Evolutionary conservation across 2,888 invertebrate genomes (phyloP).

Genomic region (Synergus gifuensis): DNA sequence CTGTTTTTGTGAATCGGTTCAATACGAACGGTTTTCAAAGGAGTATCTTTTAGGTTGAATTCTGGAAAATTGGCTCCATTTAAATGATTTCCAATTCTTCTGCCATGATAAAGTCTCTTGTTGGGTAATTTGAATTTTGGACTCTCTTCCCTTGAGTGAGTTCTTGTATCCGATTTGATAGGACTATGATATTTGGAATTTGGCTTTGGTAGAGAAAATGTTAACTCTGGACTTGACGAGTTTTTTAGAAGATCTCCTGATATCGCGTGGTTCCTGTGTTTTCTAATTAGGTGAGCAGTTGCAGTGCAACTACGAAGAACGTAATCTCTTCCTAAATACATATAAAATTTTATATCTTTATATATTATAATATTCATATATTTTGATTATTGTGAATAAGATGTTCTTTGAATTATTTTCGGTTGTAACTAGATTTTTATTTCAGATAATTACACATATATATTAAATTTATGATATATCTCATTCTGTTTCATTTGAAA

Average conservation of each 20-base stretch:
- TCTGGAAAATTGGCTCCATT: constrained; percentile 46
- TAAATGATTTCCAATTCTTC: constrained; percentile 52
- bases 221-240: constrained; percentile 39
- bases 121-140: constrained; percentile 39
- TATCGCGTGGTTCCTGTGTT: constrained; percentile 57
- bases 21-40: constrained; percentile 67
- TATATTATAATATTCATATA: background rate
- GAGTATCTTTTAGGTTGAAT: constrained; percentile 60
- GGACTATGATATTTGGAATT: constrained; percentile 33
- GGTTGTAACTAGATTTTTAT: too few species aligned
- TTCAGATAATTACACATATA: too few species aligned
- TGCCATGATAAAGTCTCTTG: constrained; percentile 43
- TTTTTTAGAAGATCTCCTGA: constrained; percentile 49
- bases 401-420: too few species aligned
- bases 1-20: constrained; percentile 59
- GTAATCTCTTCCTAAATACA: constrained; percentile 66
- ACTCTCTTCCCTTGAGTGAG: constrained; percentile 4
- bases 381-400: background rate
- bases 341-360: background rate
- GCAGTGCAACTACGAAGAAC: constrained; percentile 72
- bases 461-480: too few species aligned
- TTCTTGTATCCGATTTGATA: constrained; percentile 14
- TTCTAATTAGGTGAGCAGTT: constrained; percentile 69
- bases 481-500: too few species aligned
- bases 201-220: constrained; percentile 31